Evolutionary conservation across 2,797 vertebrate species (phyloP).

Genomic region (Argya squamiceps): DNA sequence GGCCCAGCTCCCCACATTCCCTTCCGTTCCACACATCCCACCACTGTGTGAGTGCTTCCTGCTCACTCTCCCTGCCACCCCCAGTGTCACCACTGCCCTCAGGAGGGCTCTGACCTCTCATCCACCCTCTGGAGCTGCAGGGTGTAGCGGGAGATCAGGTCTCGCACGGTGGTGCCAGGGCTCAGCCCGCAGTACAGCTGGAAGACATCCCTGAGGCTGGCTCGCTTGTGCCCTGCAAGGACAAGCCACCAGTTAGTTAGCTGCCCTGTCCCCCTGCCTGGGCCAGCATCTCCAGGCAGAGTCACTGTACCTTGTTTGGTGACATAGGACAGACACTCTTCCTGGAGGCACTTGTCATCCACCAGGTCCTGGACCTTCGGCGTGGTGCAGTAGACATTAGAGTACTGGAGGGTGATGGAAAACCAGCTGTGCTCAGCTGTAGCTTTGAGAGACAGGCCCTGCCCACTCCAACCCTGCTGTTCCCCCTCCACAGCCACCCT

Average conservation of each 20-base stretch:
- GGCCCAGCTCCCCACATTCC: accelerated
- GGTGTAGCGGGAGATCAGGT: conserved; percentile 93
- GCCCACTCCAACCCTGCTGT: accelerated
- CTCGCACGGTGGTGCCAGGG: conserved; percentile 94
- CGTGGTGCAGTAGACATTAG: conserved; percentile 97
- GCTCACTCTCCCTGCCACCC: accelerated
- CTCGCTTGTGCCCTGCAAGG: conserved; percentile 87
- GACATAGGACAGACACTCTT: conserved; percentile 92
- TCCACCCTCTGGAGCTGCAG: conserved; percentile 94
- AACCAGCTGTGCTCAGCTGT: neutral
- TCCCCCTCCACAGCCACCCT: neutral
- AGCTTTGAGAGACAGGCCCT: accelerated
- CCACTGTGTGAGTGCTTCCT: neutral
- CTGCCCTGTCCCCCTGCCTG: neutral
- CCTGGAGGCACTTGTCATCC: conserved; percentile 93
- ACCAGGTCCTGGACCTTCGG: conserved; percentile 94
- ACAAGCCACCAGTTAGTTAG: neutral
- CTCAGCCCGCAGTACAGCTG: conserved; percentile 96
- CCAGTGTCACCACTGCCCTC: accelerated
- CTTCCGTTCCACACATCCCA: neutral
- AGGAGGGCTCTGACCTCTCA: conserved; percentile 81
- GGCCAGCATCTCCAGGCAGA: accelerated
- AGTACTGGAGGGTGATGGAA: conserved; percentile 82
- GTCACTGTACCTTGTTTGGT: conserved; percentile 87
- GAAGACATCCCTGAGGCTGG: conserved; percentile 92